These are phyloP conservation scores for Porites australiensis DNA, from an alignment of 64 coral and sea anemone genomes.

Conservation along the genomic window DNA sequence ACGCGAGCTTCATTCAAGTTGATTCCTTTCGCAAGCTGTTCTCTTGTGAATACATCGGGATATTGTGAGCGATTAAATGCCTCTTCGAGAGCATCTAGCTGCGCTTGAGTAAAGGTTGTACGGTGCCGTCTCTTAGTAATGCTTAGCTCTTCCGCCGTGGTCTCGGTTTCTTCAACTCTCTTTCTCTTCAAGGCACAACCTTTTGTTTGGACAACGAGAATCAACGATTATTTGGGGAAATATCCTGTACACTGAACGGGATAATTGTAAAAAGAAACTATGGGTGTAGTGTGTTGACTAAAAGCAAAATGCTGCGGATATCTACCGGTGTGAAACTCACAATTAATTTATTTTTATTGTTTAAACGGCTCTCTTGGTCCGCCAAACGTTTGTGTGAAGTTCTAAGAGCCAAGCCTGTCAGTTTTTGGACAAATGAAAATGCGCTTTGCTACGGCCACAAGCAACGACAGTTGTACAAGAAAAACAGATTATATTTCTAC, in stretches of 20 bases:
- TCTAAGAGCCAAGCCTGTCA: neutral
- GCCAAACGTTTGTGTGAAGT: neutral
- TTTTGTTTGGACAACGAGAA: slow-evolving; percentile 34
- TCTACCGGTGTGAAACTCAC: slow-evolving; percentile 7
- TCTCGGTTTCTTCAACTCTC: slow-evolving; percentile 46
- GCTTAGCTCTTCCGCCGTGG: slow-evolving; percentile 57
- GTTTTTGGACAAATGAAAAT: neutral
- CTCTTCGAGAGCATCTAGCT: slow-evolving; percentile 85
- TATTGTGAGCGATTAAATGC: slow-evolving; percentile 88
- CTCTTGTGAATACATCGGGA: slow-evolving; percentile 85
- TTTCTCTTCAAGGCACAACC: slow-evolving; percentile 68
- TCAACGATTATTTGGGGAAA: neutral
- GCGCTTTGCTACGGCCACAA: slow-evolving; percentile 28
- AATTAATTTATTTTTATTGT: slow-evolving; percentile 42
- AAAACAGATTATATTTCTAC: neutral
- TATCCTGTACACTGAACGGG: neutral
- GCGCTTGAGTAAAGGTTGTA: slow-evolving; percentile 87
- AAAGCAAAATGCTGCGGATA: neutral
- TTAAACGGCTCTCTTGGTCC: neutral
- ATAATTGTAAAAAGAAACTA: slow-evolving; percentile 2
- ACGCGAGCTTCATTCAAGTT: slow-evolving; percentile 87
- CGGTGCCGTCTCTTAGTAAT: slow-evolving; percentile 81
- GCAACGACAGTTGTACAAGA: neutral
- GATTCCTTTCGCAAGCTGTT: slow-evolving; percentile 81
- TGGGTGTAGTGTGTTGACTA: neutral